Evolutionary conservation across 1,140 invertebrate genomes (phyloP), one percentile per base, ranked within the genome.

Genomic region (Temnothorax nylanderi): DNA sequence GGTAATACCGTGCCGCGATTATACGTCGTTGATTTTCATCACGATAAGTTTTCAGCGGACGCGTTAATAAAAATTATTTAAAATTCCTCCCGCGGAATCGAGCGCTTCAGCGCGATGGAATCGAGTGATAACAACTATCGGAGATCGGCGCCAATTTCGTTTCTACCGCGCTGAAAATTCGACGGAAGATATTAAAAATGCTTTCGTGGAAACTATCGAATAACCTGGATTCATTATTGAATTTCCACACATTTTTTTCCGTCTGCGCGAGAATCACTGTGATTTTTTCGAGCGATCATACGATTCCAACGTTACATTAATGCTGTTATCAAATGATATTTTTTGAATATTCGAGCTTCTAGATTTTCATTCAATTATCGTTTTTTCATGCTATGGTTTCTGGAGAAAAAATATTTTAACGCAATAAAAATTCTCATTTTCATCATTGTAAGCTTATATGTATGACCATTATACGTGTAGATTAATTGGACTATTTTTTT

Each of bases 121-220:
- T 84, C 54, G 34, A 74, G n/a, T 41, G 41, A 84, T 74, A 84
- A 26, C 26, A 84, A 26, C 26, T 26, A 26, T 84, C 69, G 37
- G 7, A 41, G 18, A 84, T 74, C 69, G 18, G 6, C 18, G 41
- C 5, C 78, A 41, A 56, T 26, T 26, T 26, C 51, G 11, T 6
- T 51, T 41, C 26, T 69, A 58, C 56, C 34, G 21, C 34, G 10
- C 26, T 34, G 54, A 49, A 74, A 74, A 84, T 84, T 47, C 32
- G 80, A 74, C 41, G 13, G 44, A 69, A 47, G n/a, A 26, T 84
- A 62, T 84, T 84, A 74, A 84, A 84, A 74, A 62, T 84, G 34
- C 54, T 74, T 74, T 60, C 18, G 21, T 49, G 26, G 41, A 49
- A 47, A 74, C 54, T 58, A 84, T 21, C 18, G 44, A 18, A n/a